Percentiles rank a stretch among this genome's conserved stretches.
phyloP scores from a whole-genome alignment of 2,113 vertebrate species.

The Microcebus tavaratra region DNA sequence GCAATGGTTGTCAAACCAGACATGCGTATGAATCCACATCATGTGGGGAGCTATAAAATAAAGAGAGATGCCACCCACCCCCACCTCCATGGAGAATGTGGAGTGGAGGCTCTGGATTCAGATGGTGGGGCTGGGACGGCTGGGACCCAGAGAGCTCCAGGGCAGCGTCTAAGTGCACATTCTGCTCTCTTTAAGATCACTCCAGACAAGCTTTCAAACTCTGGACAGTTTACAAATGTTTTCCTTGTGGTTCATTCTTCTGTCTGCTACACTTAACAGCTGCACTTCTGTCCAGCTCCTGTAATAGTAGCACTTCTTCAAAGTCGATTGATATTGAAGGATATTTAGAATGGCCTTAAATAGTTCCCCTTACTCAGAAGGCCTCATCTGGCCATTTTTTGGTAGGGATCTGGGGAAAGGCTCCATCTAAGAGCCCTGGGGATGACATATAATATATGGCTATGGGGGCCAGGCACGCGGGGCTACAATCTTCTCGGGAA shows the following conservation, averaged over 20 bases:
- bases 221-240: not conserved
- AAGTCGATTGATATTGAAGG: slow-evolving; percentile 43
- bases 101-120: not conserved
- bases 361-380: not conserved
- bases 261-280: not conserved
- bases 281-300: not conserved
- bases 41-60: not conserved
- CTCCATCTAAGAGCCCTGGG: not conserved
- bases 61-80: not conserved
- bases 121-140: not conserved
- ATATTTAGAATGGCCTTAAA: slow-evolving; percentile 42
- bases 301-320: slow-evolving; percentile 55
- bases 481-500: not conserved
- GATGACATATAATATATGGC: not conserved
- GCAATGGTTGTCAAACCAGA: not conserved
- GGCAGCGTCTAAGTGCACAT: not conserved
- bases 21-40: not conserved
- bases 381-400: not conserved
- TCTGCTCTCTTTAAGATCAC: not conserved
- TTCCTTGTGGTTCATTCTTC: not conserved
- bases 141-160: not conserved
- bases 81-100: not conserved
- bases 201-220: slow-evolving; percentile 29
- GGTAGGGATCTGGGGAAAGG: not conserved
- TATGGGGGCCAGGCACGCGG: not conserved